A percentile compares a stretch with the other conserved stretches of the same genome.
Evolutionary conservation across 2,113 vertebrate species (phyloP).

Genomic region (Leptobrachium leishanense): DNA sequence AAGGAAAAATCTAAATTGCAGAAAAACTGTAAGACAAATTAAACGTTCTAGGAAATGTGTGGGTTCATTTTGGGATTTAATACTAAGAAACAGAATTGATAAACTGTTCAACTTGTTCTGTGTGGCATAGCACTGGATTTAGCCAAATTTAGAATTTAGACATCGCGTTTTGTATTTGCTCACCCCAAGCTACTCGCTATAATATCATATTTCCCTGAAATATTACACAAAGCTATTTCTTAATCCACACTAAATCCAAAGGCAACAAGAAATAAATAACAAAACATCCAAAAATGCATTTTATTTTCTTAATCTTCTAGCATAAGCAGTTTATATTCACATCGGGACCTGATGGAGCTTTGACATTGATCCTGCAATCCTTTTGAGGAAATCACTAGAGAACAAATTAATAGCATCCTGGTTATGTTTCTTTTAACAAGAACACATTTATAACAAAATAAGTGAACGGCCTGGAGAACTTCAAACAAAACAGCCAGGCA

Average conservation of each 20-base stretch:
- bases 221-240: slow-evolving; percentile 22
- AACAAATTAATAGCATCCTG: slow-evolving; percentile 54
- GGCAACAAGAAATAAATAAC: slow-evolving; percentile 39
- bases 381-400: slow-evolving; percentile 49
- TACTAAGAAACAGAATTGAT: too few relatives aligned
- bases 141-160: too few relatives aligned
- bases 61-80: too few relatives aligned
- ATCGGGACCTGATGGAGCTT: slow-evolving; percentile 18
- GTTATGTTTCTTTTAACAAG: slow-evolving; percentile 50
- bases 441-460: slow-evolving; percentile 30
- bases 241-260: slow-evolving; percentile 26
- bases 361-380: slow-evolving; percentile 41
- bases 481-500: slow-evolving; percentile 42
- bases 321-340: slow-evolving; percentile 39
- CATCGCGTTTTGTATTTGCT: neutral
- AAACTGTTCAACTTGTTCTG: too few relatives aligned
- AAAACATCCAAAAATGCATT: slow-evolving; percentile 38
- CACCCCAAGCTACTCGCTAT: neutral
- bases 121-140: too few relatives aligned
- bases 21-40: too few relatives aligned
- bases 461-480: slow-evolving; percentile 41
- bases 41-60: too few relatives aligned
- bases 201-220: slow-evolving; percentile 16
- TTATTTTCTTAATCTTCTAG: slow-evolving; percentile 39
- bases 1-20: too few relatives aligned